Evolutionary conservation across 2,113 vertebrate genomes (phyloP).

Genomic region (Halcyon senegalensis): DNA sequence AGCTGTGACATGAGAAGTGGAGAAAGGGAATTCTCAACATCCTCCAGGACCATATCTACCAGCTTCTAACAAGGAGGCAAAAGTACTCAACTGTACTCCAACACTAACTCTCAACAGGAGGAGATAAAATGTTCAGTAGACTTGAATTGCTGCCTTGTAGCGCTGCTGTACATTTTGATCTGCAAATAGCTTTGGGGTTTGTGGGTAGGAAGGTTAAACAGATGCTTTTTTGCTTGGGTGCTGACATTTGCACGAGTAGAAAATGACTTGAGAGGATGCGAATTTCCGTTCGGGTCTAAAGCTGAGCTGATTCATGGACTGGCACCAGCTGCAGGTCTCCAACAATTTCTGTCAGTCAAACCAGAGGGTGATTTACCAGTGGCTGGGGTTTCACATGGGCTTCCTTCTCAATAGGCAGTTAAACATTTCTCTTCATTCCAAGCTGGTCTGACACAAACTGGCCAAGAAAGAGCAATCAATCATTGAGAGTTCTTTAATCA

Average conservation of each 20-base stretch:
- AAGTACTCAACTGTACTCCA: neutral
- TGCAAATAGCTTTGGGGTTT: neutral
- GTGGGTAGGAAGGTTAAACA: neutral
- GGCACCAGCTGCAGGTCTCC: neutral
- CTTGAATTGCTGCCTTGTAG: neutral
- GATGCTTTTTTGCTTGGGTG: neutral
- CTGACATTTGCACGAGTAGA: neutral
- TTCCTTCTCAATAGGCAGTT: neutral
- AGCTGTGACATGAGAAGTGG: neutral
- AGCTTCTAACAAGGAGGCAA: neutral
- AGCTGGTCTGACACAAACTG: slow-evolving; percentile 5
- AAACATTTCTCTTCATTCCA: neutral
- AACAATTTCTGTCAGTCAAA: neutral
- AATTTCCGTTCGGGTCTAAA: neutral
- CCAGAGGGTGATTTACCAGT: neutral
- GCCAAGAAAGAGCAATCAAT: slow-evolving; percentile 14
- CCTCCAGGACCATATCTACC: neutral
- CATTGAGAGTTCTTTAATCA: slow-evolving; percentile 13
- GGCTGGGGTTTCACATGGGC: neutral
- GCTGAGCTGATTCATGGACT: neutral
- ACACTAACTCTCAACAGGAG: neutral
- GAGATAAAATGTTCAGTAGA: neutral
- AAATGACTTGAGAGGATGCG: neutral
- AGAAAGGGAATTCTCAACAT: neutral
- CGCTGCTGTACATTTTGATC: neutral